Base-by-base conservation (phyloP, 1,140 invertebrate species). In the Coenobita brevimanus region DNA sequence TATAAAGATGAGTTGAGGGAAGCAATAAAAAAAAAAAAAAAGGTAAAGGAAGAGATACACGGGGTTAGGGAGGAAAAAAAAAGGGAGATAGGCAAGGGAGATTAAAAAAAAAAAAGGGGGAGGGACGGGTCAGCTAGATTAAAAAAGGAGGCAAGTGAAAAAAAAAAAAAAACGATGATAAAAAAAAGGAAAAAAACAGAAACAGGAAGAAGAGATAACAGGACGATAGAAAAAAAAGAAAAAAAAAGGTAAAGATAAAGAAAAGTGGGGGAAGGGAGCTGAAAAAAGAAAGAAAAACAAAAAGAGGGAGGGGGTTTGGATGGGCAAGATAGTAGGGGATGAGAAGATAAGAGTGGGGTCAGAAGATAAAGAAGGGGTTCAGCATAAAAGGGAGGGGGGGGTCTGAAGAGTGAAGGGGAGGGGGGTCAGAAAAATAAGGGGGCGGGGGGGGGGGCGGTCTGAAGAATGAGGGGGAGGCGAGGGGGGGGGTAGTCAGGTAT, bases 271-370 rank as follows among this genome's bases (percentile, higher is more conserved):
- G 41, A n/a, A 76, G 30, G 41, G 73, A 76, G 38, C 30, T 21
- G 41, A 17, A 76, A 38, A 43, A 17, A 76, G 30, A 76, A 41
- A 41, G 41, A 41, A 21, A 43, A 17, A 24, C n/a, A 76, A 21
- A 76, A 41, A 76, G 73, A 41, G 73, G 43, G 73, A 76, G 41
- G 46, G 36, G 43, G 73, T 24, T n/a, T 24, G 73, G 43, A 41
- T 24, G 41, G 46, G 73, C 36, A 24, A 43, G 41, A 46, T n/a
- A 71, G 30, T 50, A 33, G 67, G 15, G 67, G 36, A 27, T 33
- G 30, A 30, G 21, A 10, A 36, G 13, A 3, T 33, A 3, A 71
- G 3, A 2, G 1, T n/a, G 3, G 36, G 30, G 3, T 2, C 67
- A 3, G 21, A 33, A 17, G 13, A 71, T 27, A 71, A 30, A 71